Evolutionary conservation across 2,888 invertebrate genomes (phyloP).

Genomic region (Hypomecis atomaria): DNA sequence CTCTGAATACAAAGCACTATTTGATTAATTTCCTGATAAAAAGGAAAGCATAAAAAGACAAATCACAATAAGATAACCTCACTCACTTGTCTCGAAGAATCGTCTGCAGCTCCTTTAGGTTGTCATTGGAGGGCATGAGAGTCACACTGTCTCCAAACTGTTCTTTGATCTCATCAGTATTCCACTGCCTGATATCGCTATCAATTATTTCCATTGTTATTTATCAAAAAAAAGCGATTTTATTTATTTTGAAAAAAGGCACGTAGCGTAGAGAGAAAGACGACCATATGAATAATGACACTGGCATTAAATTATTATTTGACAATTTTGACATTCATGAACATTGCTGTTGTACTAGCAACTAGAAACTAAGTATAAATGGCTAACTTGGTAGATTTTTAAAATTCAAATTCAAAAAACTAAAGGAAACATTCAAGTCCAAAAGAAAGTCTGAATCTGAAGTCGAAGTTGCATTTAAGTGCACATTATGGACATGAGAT

Average conservation of each 20-base stretch:
- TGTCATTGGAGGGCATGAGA: slow-evolving; percentile 89
- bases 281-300: not conserved
- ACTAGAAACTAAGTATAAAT: no score
- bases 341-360: no score
- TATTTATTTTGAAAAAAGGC: not conserved
- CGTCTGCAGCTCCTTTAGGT: slow-evolving; percentile 93
- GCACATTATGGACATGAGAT: no score
- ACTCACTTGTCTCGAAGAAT: slow-evolving; percentile 94
- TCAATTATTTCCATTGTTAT: slow-evolving; percentile 72
- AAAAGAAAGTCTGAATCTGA: no score
- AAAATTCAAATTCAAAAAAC: no score
- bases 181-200: slow-evolving; percentile 74
- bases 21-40: no score
- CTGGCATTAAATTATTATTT: not conserved
- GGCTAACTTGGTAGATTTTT: no score
- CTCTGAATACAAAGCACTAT: no score
- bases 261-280: not conserved
- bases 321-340: no score
- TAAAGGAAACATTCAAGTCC: no score
- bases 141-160: slow-evolving; percentile 89
- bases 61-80: slow-evolving; percentile 56
- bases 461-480: no score
- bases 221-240: slow-evolving; percentile 31
- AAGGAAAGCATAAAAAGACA: not conserved
- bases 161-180: slow-evolving; percentile 73